phyloP scores from a whole-genome alignment of 1,140 invertebrate genomes.

The Druon quercuslanigerum region DNA sequence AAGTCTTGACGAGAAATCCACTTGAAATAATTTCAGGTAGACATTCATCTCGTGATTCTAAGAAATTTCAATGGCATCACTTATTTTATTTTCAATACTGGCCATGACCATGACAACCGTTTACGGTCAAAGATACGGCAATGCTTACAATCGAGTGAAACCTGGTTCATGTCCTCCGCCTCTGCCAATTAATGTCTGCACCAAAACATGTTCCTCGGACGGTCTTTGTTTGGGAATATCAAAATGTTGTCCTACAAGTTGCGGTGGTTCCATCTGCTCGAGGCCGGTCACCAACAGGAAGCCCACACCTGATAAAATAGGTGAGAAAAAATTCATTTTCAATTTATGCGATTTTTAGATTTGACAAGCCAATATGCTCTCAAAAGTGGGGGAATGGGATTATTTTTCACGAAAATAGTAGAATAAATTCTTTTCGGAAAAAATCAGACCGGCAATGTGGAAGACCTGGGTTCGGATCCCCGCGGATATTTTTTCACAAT shows the following conservation, averaged over 20 bases:
- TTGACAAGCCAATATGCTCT: too few relatives aligned
- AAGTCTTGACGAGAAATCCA: neutral
- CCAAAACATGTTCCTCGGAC: conserved; percentile 61
- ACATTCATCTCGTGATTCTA: neutral
- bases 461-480: too few relatives aligned
- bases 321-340: neutral
- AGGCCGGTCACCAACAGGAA: conserved; percentile 71
- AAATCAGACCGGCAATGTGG: too few relatives aligned
- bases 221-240: conserved; percentile 61
- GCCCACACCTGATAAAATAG: conserved; percentile 25
- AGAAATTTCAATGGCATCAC: conserved; percentile 24
- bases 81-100: conserved; percentile 24
- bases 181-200: conserved; percentile 63
- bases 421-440: too few relatives aligned
- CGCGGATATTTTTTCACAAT: too few relatives aligned
- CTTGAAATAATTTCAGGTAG: conserved; percentile 23
- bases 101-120: neutral
- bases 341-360: too few relatives aligned
- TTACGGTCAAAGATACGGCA: conserved; percentile 32
- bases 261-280: conserved; percentile 76
- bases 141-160: conserved; percentile 50
- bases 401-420: too few relatives aligned
- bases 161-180: conserved; percentile 68
- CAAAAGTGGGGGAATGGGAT: too few relatives aligned
- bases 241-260: conserved; percentile 77